Base-by-base conservation (phyloP, 2,113 vertebrate genomes). In the Anolis carolinensis region DNA sequence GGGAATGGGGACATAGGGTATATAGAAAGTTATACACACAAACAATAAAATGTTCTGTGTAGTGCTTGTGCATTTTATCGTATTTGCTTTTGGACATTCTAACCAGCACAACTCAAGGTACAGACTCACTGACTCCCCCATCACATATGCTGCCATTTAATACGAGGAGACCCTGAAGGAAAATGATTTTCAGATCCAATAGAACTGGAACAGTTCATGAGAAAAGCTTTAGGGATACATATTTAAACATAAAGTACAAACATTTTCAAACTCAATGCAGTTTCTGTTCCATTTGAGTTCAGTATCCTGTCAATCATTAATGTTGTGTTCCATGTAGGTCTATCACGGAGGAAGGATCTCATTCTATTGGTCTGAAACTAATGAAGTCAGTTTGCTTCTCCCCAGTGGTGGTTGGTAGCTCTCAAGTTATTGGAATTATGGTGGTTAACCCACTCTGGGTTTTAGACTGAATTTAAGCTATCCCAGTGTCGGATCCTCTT, bases 131-230 rank as follows among this genome's bases (percentile, higher is more conserved):
- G 9, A 23, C 13, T n/a, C 7, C 6, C 16, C 78, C 55, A 16
- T 70, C 11, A 70, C 68, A 70, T 32, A 16, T 70, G 27, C 36
- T 81, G 65, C 65, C 80, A 81, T 81, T 82, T 82, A 82, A 20
- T 30, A 82, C n/a, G 65, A 52, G 44, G 27, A 39, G 32, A 52
- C 68, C 67, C 67, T 72, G 67, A 62, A 79, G 34, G 39, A 16
- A 78, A 59, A 71, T 39, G 8, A 59, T 71, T 44, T 62, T 79
- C 32, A 79, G 75, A 85, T 59, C 7, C 50, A 72, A 72, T 34
- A 72, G 50, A 62, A 72, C 16, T 44, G 25, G 39, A 79, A 85
- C 39, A 21, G 48, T 68, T 77, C 11, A 52, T 25, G 67, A 85
- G 50, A 71, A 62, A 79, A 63, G 82, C 52, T 79, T 79, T 79